phyloP scores from a whole-genome alignment of 1,140 invertebrate genomes.

The Eriocheir sinensis region DNA sequence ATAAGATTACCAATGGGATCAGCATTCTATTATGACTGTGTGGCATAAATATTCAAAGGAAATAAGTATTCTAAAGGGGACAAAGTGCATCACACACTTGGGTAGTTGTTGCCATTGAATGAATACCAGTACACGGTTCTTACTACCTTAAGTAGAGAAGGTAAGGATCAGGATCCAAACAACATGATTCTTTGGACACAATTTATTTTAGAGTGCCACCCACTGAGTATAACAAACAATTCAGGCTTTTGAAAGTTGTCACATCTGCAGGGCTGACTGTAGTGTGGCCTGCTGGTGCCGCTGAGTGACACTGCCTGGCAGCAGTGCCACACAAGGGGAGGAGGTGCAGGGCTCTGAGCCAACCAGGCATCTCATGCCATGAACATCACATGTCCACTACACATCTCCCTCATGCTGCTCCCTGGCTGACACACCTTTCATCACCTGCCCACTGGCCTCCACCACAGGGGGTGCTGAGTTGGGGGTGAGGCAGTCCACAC shows the following conservation, averaged over 20 bases:
- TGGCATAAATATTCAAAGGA: too few relatives aligned
- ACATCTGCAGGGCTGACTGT: slow-evolving; percentile 72
- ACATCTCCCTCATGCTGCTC: slow-evolving; percentile 46
- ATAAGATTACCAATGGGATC: too few relatives aligned
- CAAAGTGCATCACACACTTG: too few relatives aligned
- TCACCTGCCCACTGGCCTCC: slow-evolving; percentile 51
- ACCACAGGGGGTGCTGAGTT: slow-evolving; percentile 48
- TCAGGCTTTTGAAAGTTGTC: slow-evolving; percentile 73
- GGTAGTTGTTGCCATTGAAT: too few relatives aligned
- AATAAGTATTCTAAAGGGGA: too few relatives aligned
- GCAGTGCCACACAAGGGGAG: slow-evolving; percentile 40
- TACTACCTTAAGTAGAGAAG: background rate
- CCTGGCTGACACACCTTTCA: slow-evolving; percentile 62
- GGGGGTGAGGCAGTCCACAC: slow-evolving; percentile 55
- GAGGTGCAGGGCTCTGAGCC: slow-evolving; percentile 69
- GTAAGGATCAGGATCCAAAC: slow-evolving; percentile 33
- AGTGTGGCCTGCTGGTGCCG: slow-evolving; percentile 55
- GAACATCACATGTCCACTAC: slow-evolving; percentile 74
- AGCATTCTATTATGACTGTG: too few relatives aligned
- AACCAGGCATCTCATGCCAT: slow-evolving; percentile 70
- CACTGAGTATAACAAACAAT: slow-evolving; percentile 77
- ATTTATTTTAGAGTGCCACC: slow-evolving; percentile 76
- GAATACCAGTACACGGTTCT: too few relatives aligned
- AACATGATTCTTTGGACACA: slow-evolving; percentile 64
- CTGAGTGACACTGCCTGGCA: slow-evolving; percentile 59